Conservation (phyloP, 2,888 invertebrate genomes). For the Drosophila kanekoi region DNA sequence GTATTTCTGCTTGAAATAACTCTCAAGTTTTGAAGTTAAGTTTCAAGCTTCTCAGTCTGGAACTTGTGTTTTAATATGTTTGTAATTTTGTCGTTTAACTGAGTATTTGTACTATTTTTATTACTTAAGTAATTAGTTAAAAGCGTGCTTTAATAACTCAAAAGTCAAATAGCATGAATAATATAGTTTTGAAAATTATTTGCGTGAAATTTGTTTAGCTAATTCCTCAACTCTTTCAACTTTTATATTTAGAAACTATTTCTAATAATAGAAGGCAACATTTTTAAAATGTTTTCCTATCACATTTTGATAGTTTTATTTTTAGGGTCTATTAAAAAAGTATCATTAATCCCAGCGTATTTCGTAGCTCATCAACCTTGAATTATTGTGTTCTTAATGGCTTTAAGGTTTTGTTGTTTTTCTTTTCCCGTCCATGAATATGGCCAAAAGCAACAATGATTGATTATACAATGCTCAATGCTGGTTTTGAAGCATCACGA, state of each 20-base stretch:
- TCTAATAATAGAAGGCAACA: background rate
- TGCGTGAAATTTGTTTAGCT: too few species aligned
- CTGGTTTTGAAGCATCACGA: slow-evolving; percentile 39
- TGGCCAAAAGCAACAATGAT: slow-evolving; percentile 32
- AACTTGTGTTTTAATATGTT: too few species aligned
- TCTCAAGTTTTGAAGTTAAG: too few species aligned
- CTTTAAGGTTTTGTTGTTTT: background rate
- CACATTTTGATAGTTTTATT: background rate
- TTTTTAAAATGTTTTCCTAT: background rate
- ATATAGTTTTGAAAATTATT: too few species aligned
- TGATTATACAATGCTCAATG: slow-evolving; percentile 45
- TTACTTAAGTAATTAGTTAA: too few species aligned
- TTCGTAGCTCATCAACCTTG: background rate
- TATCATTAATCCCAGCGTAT: slow-evolving; percentile 22
- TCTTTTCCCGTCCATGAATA: background rate
- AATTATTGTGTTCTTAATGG: slow-evolving; percentile 5
- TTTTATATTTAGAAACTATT: background rate
- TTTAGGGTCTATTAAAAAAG: background rate
- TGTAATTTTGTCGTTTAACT: too few species aligned
- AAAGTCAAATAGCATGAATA: too few species aligned
- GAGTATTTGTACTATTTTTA: too few species aligned
- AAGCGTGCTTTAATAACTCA: too few species aligned
- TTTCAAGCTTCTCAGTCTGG: too few species aligned
- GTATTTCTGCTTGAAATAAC: too few species aligned
- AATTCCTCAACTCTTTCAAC: too few species aligned